Evolutionary conservation across 2,113 vertebrate species (phyloP).

Genomic region (Hystrix cristata): DNA sequence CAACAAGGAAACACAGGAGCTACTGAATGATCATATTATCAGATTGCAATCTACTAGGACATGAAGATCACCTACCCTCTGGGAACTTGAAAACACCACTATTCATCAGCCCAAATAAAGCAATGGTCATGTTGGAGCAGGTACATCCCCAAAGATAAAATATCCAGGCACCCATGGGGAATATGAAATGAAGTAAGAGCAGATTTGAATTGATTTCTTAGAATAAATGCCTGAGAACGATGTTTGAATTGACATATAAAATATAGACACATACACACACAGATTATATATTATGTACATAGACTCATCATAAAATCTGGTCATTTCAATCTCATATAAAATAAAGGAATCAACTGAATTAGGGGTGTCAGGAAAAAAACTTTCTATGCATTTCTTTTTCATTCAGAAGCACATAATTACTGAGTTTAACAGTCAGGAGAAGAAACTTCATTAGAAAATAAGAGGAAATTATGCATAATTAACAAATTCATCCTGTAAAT

Average conservation of each 20-base stretch:
- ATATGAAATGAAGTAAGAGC: slow-evolving; percentile 38
- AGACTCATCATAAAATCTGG: neutral
- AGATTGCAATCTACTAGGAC: neutral
- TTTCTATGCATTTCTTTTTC: neutral
- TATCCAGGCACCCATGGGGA: neutral
- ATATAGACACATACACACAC: neutral
- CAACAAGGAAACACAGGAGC: neutral
- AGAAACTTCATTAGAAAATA: slow-evolving; percentile 36
- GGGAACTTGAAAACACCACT: neutral
- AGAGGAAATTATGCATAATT: slow-evolving; percentile 34
- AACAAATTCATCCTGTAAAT: slow-evolving; percentile 53
- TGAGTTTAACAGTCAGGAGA: slow-evolving; percentile 8
- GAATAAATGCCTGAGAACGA: slow-evolving; percentile 42
- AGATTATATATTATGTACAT: neutral
- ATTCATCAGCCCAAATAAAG: neutral
- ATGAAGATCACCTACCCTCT: slow-evolving; percentile 10
- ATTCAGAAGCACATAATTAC: slow-evolving; percentile 18
- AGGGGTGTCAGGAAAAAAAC: slow-evolving; percentile 25
- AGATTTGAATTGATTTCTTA: slow-evolving; percentile 33
- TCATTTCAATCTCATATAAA: neutral
- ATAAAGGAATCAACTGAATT: slow-evolving; percentile 38
- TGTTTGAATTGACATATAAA: neutral
- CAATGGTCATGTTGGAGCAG: neutral
- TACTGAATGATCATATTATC: neutral
- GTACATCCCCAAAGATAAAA: slow-evolving; percentile 18